Conservation (phyloP, 2,888 invertebrate genomes). For the Mythimna albipuncta region DNA sequence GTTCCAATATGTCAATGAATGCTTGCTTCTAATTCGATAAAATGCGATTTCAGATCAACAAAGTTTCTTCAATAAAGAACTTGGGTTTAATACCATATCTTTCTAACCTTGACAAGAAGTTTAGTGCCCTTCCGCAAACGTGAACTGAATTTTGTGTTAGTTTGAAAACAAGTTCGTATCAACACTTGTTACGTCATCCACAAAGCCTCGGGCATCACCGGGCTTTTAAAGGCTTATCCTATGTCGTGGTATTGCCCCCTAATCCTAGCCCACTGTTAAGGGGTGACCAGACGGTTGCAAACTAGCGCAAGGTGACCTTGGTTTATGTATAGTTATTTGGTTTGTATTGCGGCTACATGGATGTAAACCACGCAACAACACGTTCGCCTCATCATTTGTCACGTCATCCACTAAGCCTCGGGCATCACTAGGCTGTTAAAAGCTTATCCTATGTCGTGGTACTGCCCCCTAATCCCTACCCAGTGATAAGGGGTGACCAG, state of each 20-base stretch:
- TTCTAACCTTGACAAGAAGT: background rate
- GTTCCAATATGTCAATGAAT: too few species aligned
- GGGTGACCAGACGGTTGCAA: too few species aligned
- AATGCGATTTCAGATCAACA: too few species aligned
- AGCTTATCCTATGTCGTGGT: conserved; percentile 46
- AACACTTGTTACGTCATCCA: conserved; percentile 34
- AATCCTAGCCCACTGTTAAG: conserved; percentile 38
- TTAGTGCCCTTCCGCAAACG: background rate
- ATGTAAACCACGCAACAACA: background rate
- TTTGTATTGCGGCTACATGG: too few species aligned
- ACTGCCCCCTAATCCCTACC: conserved; percentile 32
- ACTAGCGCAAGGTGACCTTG: too few species aligned
- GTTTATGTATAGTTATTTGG: too few species aligned
- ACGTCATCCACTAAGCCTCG: conserved; percentile 41
- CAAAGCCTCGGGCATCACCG: conserved; percentile 35
- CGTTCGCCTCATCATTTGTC: conserved; percentile 20
- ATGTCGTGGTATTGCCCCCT: conserved; percentile 19
- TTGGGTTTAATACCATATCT: background rate
- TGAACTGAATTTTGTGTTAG: background rate
- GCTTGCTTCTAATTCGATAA: too few species aligned
- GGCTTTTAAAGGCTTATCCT: conserved; percentile 54
- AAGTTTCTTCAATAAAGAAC: background rate
- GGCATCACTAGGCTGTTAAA: conserved; percentile 40
- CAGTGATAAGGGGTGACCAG: conserved; percentile 11
- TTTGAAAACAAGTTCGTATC: conserved; percentile 14